Base-by-base conservation (phyloP, 2,797 vertebrate genomes). In the Podarcis lilfordi region DNA sequence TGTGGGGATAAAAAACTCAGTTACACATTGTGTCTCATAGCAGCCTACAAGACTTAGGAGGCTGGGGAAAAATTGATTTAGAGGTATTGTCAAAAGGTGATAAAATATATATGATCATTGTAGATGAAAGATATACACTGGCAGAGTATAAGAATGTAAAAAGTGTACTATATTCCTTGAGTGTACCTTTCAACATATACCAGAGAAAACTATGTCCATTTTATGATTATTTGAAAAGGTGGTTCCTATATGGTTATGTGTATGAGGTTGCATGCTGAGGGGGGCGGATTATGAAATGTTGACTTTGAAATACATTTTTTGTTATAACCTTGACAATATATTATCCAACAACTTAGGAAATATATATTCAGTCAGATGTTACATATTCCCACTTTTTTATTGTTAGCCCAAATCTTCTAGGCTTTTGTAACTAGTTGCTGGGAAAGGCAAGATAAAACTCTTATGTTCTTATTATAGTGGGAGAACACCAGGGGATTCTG, bases 401-500 rank as follows among this genome's bases (percentile, higher is more conserved):
- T 50, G 13, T 40, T 69, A 69, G 2, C 3, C 5, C 43, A 32
- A 43, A 27, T 76, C 64, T 69, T 78, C 37, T 45, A 35, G 27
- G 84, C 27, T 25, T 66, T 78, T 69, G 50, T 68, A 86, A 79
- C 21, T 13, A 50, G 75, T 23, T 79, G 64, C 75, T 68, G 75
- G 35, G 40, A 86, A 23, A 45, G 11, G 29, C 74, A 68, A 68
- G 84, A 78, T 86, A 78, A 85, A 77, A 77, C 74, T 64, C 55
- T 23, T 77, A 45, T 10, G 23, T 23, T 37, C 45, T 84, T 74
- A 74, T 76, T 85, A 76, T 76, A 86, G 74, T 37, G 61, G 37
- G 21, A 75, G 50, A 35, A 10, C 40, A 68, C 29, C 61, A 32
- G 74, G 40, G 59, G 29, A 32, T 45, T 37, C 84, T 40, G n/a